Conservation (phyloP, 2,113 vertebrate species). For the Hypanus sabinus region DNA sequence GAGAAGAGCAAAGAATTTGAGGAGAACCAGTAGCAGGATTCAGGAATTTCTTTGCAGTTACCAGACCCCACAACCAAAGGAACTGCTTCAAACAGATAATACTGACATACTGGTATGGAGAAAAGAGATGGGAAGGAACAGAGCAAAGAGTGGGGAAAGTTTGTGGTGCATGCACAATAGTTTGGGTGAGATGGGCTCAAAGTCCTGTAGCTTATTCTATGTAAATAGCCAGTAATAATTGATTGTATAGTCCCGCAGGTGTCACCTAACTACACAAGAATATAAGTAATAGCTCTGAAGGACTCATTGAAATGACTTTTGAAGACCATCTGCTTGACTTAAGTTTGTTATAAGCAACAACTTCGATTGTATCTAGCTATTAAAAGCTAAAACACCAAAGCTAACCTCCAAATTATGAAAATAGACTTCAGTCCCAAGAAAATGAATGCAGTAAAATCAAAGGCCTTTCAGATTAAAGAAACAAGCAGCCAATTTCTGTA, state of each 20-base stretch:
- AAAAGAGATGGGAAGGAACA: not conserved
- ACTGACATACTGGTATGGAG: not conserved
- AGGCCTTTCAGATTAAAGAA: not conserved
- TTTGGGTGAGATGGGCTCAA: not conserved
- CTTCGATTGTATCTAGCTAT: not conserved
- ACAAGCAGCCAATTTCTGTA: not conserved
- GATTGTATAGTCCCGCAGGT: not conserved
- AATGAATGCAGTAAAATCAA: not conserved
- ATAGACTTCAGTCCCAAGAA: not conserved
- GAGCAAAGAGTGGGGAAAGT: not conserved
- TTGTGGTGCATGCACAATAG: not conserved
- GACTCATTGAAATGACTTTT: not conserved
- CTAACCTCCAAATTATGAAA: not conserved
- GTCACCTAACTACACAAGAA: not conserved
- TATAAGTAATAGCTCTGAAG: not conserved
- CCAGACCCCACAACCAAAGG: not conserved
- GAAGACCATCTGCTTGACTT: not conserved
- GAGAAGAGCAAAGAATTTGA: not conserved
- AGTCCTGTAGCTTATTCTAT: not conserved
- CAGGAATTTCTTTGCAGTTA: not conserved
- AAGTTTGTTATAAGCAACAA: not conserved
- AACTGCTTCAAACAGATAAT: not conserved
- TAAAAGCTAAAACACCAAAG: not conserved
- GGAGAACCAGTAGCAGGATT: not conserved
- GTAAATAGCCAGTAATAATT: not conserved